Conservation (phyloP, 1,140 invertebrate species). For the Drosophila auraria region DNA sequence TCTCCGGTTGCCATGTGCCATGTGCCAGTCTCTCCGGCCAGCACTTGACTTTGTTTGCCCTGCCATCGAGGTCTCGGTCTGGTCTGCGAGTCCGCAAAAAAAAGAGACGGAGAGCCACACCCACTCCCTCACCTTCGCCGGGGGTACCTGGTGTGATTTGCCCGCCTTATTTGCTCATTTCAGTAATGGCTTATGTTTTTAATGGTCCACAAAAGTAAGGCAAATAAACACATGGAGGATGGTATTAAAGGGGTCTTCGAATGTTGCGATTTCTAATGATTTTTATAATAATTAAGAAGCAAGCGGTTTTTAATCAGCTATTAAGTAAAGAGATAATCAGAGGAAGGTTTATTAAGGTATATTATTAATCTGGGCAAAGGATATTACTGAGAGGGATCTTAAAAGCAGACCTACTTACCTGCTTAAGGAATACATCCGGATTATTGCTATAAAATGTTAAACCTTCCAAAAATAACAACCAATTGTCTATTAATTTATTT, state of each 20-base stretch:
- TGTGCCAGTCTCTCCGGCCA: slow-evolving; percentile 29
- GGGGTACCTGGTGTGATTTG: slow-evolving; percentile 36
- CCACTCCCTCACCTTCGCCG: not conserved
- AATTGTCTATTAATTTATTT: too few species aligned
- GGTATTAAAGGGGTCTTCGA: not conserved
- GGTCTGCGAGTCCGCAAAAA: slow-evolving; percentile 23
- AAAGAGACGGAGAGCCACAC: slow-evolving; percentile 23
- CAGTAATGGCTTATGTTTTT: slow-evolving; percentile 46
- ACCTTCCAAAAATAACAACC: too few species aligned
- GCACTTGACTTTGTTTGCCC: slow-evolving; percentile 72
- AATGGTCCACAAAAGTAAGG: slow-evolving; percentile 28
- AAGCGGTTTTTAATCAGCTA: not conserved
- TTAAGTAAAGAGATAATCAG: not conserved
- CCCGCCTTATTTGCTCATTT: slow-evolving; percentile 55
- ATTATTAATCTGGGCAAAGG: too few species aligned
- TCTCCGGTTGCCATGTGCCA: slow-evolving; percentile 26
- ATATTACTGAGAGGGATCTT: too few species aligned
- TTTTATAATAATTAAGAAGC: not conserved
- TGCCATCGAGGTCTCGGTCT: slow-evolving; percentile 58
- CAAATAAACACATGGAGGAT: slow-evolving; percentile 22
- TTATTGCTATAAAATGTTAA: too few species aligned
- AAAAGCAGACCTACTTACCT: too few species aligned
- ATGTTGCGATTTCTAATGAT: not conserved
- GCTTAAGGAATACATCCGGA: too few species aligned
- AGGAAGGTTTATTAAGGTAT: too few species aligned